phyloP scores from a whole-genome alignment of 2,797 vertebrate species.

The Mormyrus proboscirostris region DNA sequence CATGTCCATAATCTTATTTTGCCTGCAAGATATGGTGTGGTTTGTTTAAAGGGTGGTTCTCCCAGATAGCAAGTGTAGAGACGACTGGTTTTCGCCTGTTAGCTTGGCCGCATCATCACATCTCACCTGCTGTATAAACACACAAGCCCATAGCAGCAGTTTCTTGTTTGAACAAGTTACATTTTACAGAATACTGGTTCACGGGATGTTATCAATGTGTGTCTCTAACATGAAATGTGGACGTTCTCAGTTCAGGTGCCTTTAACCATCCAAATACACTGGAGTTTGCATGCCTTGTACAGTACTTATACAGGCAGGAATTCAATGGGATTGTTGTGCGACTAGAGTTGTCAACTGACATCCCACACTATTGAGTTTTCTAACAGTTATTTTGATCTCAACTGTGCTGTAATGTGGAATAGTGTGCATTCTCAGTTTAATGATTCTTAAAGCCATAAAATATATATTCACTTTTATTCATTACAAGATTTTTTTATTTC shows the following conservation, averaged over 20 bases:
- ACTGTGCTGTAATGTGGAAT: neutral
- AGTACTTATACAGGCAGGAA: neutral
- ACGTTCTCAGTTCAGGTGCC: neutral
- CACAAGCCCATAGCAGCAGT: conserved; percentile 38
- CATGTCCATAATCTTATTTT: conserved; percentile 11
- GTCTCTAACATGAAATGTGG: neutral
- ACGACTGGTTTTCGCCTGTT: neutral
- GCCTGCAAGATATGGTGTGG: neutral
- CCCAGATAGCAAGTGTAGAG: neutral
- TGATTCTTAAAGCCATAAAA: neutral
- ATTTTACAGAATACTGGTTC: conserved; percentile 5
- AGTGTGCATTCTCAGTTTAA: neutral
- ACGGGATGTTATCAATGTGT: conserved; percentile 5
- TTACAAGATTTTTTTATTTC: neutral
- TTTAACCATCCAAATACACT: neutral
- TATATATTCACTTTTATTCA: neutral
- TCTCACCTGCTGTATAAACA: conserved; percentile 33
- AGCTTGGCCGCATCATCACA: conserved; percentile 27
- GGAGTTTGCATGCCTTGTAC: neutral
- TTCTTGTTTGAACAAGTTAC: conserved; percentile 50
- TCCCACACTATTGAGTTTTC: neutral
- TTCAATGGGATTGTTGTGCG: neutral
- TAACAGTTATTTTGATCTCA: neutral
- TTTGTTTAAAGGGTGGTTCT: conserved; percentile 17
- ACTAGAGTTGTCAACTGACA: neutral